These are phyloP conservation scores for Mesorhabditis spiculigera DNA, from an alignment of 2,888 invertebrate species.

Conservation along the genomic window DNA sequence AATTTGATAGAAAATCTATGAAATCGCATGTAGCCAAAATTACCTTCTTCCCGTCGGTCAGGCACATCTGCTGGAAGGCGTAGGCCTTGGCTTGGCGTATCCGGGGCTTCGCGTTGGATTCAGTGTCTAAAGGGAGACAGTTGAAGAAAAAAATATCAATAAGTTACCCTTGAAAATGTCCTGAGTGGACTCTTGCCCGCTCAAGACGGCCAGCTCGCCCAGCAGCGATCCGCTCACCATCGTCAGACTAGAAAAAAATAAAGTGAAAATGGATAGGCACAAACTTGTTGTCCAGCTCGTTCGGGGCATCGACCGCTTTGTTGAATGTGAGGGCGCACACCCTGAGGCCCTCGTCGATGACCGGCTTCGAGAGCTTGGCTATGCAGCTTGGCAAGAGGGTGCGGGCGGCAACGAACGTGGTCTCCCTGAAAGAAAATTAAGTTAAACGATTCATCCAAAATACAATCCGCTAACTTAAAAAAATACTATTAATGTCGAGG, in stretches of 20 bases:
- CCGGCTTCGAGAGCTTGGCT: constrained; percentile 60
- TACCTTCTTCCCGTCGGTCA: neutral
- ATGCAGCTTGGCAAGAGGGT: constrained; percentile 82
- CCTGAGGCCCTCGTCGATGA: constrained; percentile 25
- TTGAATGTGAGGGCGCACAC: constrained; percentile 19
- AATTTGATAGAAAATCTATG: no score
- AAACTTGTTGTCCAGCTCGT: neutral
- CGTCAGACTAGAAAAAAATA: constrained; percentile 15
- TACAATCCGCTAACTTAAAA: constrained; percentile 13
- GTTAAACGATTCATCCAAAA: neutral
- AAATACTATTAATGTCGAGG: constrained; percentile 5
- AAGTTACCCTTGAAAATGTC: constrained; percentile 19
- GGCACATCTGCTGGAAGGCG: constrained; percentile 30
- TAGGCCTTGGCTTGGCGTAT: constrained; percentile 22
- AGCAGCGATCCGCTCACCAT: constrained; percentile 33
- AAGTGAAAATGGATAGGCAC: neutral
- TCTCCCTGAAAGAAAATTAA: constrained; percentile 69
- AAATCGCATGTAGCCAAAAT: neutral
- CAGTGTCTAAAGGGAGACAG: constrained; percentile 16
- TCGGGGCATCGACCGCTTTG: neutral
- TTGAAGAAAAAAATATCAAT: neutral
- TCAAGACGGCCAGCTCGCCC: constrained; percentile 30
- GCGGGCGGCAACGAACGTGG: constrained; percentile 83
- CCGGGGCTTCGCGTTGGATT: constrained; percentile 17
- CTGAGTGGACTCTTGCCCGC: constrained; percentile 21